Percentiles rank a stretch among this genome's conserved stretches.
Evolutionary conservation across 2,113 vertebrate genomes (phyloP).

Genomic region (Centropristis striata): DNA sequence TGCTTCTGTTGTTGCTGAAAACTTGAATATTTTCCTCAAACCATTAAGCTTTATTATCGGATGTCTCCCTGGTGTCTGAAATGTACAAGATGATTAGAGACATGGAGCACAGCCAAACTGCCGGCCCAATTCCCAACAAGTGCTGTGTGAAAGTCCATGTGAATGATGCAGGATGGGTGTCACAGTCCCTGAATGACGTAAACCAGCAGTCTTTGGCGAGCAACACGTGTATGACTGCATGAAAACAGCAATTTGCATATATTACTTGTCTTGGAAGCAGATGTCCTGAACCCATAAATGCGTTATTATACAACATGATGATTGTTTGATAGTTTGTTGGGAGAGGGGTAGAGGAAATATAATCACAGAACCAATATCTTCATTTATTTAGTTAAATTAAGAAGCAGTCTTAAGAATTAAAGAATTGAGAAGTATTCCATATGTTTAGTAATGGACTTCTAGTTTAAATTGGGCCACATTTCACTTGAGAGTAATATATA

Average conservation of each 20-base stretch:
- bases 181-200: slow-evolving; percentile 47
- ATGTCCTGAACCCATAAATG: slow-evolving; percentile 32
- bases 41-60: not conserved
- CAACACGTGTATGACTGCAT: slow-evolving; percentile 31
- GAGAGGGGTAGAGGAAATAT: not conserved
- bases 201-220: not conserved
- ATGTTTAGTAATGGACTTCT: slow-evolving; percentile 32
- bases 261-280: slow-evolving; percentile 45
- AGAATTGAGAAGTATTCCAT: slow-evolving; percentile 2
- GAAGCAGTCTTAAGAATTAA: no score
- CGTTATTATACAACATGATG: slow-evolving; percentile 32
- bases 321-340: slow-evolving; percentile 38
- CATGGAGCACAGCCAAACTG: slow-evolving; percentile 24
- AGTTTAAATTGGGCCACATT: not conserved
- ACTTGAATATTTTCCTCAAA: slow-evolving; percentile 19
- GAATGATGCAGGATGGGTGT: slow-evolving; percentile 45
- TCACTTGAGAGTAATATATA: slow-evolving; percentile 3
- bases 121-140: slow-evolving; percentile 16
- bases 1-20: slow-evolving; percentile 7
- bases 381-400: slow-evolving; percentile 27
- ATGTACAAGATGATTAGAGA: slow-evolving; percentile 22
- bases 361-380: slow-evolving; percentile 7
- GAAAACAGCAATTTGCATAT: slow-evolving; percentile 61
- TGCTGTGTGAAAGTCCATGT: slow-evolving; percentile 1
- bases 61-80: slow-evolving; percentile 8